Conservation (phyloP, 2,888 invertebrate genomes). For the Hoplodrina ambigua region DNA sequence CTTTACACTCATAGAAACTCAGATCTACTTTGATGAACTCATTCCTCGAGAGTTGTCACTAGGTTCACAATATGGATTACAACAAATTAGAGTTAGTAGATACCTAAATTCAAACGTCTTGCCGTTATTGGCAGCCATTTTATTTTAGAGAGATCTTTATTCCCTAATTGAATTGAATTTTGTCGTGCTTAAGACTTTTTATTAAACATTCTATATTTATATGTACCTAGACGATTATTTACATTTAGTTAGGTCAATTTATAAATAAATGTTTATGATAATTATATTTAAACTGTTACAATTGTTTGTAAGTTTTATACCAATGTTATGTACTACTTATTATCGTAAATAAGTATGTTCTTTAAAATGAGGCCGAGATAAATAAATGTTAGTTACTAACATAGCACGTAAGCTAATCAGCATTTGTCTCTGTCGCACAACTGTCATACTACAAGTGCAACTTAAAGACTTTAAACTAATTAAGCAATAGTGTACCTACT, state of each 20-base stretch:
- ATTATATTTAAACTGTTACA: constrained; percentile 21
- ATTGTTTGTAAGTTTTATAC: constrained; percentile 48
- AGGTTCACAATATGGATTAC: constrained; percentile 21
- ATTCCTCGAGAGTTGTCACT: constrained; percentile 16
- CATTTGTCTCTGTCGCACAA: neutral
- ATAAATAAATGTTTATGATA: constrained; percentile 17
- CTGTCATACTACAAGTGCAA: neutral
- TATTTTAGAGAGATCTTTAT: constrained; percentile 17
- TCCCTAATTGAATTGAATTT: constrained; percentile 13
- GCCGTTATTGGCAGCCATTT: constrained; percentile 20
- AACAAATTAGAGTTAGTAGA: constrained; percentile 26
- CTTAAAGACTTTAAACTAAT: neutral
- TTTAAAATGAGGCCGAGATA: neutral
- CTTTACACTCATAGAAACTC: constrained; percentile 42
- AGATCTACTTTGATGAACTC: constrained; percentile 8
- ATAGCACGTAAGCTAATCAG: neutral
- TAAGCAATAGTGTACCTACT: no score
- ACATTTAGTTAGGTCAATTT: constrained; percentile 47
- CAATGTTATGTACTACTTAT: constrained; percentile 17
- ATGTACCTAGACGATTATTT: constrained; percentile 23
- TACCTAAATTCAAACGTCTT: constrained; percentile 12
- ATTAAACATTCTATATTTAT: constrained; percentile 28
- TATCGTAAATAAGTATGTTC: neutral
- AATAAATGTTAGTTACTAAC: neutral
- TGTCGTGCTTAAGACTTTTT: constrained; percentile 17